phyloP scores from a whole-genome alignment of 2,888 invertebrate genomes.

The Agonopterix heracliana region DNA sequence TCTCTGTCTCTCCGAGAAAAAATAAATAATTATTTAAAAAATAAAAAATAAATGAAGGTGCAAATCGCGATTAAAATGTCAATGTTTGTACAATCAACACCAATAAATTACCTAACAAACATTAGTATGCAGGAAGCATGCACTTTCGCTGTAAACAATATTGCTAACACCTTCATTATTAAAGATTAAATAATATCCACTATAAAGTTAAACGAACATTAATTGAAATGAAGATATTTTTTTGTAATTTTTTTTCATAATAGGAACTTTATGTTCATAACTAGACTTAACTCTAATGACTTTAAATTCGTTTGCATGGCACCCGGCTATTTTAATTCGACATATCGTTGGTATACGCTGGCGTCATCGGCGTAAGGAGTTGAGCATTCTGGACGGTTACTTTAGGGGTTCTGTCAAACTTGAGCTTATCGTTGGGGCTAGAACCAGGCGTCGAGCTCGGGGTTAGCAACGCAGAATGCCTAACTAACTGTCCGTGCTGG shows the following conservation, averaged over 20 bases:
- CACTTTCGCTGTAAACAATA: no score
- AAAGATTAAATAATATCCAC: background rate
- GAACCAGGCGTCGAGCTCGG: slow-evolving; percentile 68
- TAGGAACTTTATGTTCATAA: slow-evolving; percentile 55
- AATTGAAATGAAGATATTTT: slow-evolving; percentile 23
- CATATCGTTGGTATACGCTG: slow-evolving; percentile 1
- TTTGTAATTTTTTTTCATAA: slow-evolving; percentile 25
- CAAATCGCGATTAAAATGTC: background rate
- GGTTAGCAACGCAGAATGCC: slow-evolving; percentile 60
- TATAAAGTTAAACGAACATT: background rate
- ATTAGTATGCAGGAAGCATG: background rate
- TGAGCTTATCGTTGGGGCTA: slow-evolving; percentile 40
- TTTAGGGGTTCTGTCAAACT: slow-evolving; percentile 46
- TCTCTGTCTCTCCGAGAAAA: slow-evolving; percentile 3
- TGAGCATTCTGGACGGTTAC: slow-evolving; percentile 45
- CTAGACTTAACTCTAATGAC: slow-evolving; percentile 41
- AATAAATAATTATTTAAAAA: background rate
- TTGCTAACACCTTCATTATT: no score
- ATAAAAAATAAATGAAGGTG: background rate
- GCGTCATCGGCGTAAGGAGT: slow-evolving; percentile 17
- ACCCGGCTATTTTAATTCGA: slow-evolving; percentile 4
- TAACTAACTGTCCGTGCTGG: slow-evolving; percentile 20
- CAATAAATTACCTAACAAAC: background rate
- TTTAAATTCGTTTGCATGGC: slow-evolving; percentile 46
- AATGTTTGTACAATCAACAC: background rate